Evolutionary conservation across 92 coral and sea anemone genomes (phyloP).

Genomic region (Pocillopora meandrina): DNA sequence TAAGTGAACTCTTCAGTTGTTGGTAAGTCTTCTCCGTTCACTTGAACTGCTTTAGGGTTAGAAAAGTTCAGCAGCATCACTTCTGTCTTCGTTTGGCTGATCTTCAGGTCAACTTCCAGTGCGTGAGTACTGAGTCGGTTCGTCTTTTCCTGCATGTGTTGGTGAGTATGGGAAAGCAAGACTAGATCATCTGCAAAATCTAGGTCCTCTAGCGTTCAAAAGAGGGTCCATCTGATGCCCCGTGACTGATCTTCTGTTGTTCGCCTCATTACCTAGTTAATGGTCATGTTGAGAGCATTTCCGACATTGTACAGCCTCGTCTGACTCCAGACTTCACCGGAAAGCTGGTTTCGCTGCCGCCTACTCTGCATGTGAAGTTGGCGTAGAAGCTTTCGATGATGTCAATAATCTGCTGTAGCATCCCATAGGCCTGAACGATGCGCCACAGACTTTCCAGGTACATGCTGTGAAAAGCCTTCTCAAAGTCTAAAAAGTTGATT

Average conservation of each 20-base stretch:
- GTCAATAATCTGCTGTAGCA: neutral
- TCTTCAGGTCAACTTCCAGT: neutral
- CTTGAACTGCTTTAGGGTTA: neutral
- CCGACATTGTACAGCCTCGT: constrained; percentile 2
- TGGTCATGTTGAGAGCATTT: neutral
- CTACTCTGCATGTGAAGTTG: constrained; percentile 20
- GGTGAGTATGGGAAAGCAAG: neutral
- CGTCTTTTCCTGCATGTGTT: neutral
- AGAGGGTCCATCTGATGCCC: constrained; percentile 33
- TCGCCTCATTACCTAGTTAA: constrained; percentile 23
- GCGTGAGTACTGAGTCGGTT: neutral
- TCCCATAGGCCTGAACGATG: neutral
- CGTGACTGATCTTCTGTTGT: neutral
- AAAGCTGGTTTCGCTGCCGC: constrained; percentile 5
- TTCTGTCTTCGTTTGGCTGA: neutral
- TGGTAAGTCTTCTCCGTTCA: neutral
- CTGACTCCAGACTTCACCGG: constrained; percentile 8
- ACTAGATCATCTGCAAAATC: neutral
- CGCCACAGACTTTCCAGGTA: neutral
- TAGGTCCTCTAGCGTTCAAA: neutral
- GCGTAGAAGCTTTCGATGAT: constrained; percentile 31
- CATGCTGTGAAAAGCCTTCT: neutral
- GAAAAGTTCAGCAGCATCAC: neutral
- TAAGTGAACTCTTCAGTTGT: too few species aligned
- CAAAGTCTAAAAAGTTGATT: neutral